Evolutionary conservation across 2,113 vertebrate genomes (phyloP).

Genomic region (Cephalopterus ornatus): DNA sequence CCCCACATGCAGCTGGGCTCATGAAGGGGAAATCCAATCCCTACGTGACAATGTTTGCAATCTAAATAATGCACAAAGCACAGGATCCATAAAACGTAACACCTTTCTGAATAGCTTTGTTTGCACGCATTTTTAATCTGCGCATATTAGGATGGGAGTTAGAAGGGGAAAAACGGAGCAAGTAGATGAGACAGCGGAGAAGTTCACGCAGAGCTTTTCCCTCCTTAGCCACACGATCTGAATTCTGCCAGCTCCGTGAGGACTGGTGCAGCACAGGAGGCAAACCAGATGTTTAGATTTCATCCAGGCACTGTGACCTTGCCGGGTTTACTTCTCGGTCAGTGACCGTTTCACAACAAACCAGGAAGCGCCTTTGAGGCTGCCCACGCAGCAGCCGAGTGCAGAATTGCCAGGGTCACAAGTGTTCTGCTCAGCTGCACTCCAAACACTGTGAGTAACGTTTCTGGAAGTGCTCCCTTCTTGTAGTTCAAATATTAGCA

Average conservation of each 20-base stretch:
- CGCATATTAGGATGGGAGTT: not conserved
- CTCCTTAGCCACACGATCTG: not conserved
- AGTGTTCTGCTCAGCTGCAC: not conserved
- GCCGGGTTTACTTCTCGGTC: not conserved
- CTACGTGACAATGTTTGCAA: not conserved
- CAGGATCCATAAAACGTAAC: not conserved
- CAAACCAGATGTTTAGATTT: not conserved
- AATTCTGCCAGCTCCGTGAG: not conserved
- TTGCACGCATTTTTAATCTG: not conserved
- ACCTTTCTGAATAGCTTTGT: not conserved
- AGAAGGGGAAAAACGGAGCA: not conserved
- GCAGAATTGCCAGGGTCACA: not conserved
- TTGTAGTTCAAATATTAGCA: not conserved
- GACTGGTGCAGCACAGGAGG: not conserved
- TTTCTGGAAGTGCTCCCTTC: not conserved
- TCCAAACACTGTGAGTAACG: not conserved
- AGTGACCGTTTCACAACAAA: not conserved
- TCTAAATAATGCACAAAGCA: not conserved
- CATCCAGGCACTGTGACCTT: not conserved
- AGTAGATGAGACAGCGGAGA: not conserved
- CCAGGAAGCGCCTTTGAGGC: not conserved
- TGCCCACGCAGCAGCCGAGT: not conserved
- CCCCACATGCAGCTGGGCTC: not conserved
- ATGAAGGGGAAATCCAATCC: not conserved
- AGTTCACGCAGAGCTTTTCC: not conserved